Evolutionary conservation across 2,797 vertebrate genomes (phyloP).

Genomic region (Nannoperca australis): DNA sequence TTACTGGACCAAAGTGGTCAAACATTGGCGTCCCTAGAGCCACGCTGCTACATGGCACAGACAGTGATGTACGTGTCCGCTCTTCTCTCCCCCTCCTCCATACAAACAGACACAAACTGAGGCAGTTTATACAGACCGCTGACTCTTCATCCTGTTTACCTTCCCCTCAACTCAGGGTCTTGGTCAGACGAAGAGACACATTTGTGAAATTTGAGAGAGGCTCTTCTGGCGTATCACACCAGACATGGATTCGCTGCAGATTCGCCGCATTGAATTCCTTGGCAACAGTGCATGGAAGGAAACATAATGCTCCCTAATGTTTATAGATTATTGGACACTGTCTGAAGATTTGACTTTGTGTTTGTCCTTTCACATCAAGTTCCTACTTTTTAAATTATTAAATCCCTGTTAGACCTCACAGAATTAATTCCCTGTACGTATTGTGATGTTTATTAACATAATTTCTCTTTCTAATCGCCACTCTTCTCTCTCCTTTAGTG

Average conservation of each 20-base stretch:
- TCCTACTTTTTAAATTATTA: slow-evolving; percentile 3
- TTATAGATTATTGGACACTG: slow-evolving; percentile 62
- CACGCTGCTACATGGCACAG: not conserved
- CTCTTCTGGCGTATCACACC: slow-evolving; percentile 50
- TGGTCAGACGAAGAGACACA: slow-evolving; percentile 38
- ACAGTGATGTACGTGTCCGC: not conserved
- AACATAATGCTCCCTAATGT: slow-evolving; percentile 75
- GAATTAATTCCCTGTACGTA: not conserved
- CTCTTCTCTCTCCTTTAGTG: slow-evolving; percentile 82
- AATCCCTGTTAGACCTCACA: not conserved
- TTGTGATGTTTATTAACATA: not conserved
- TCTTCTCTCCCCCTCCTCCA: not conserved
- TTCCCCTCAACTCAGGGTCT: slow-evolving; percentile 31
- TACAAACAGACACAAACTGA: not conserved
- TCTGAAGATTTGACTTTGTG: slow-evolving; percentile 50
- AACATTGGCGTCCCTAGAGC: not conserved
- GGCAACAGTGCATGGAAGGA: slow-evolving; percentile 72
- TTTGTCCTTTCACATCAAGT: slow-evolving; percentile 25
- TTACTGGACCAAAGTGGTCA: not conserved
- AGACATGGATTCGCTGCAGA: slow-evolving; percentile 76
- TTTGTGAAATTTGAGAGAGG: slow-evolving; percentile 68
- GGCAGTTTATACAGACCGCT: slow-evolving; percentile 10
- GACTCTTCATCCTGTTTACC: slow-evolving; percentile 23
- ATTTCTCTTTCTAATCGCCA: not conserved
- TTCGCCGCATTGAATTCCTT: slow-evolving; percentile 78